Conservation (phyloP, 2,888 invertebrate genomes). For the Eristalinus sepulchralis region DNA sequence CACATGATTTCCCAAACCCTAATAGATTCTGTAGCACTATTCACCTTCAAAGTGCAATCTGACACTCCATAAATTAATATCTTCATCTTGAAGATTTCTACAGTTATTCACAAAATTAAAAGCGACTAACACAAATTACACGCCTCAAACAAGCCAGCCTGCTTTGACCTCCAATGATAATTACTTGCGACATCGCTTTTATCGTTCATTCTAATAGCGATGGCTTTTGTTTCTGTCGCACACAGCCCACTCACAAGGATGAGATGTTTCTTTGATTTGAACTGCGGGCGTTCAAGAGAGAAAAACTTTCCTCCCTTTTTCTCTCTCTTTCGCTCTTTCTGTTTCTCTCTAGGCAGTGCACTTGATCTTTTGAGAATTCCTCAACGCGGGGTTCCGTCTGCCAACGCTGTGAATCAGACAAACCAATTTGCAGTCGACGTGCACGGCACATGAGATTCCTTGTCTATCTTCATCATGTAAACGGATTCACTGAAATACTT, state of each 20-base stretch:
- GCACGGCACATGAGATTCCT: background rate
- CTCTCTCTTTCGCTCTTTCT: too few relatives aligned
- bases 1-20: background rate
- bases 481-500: conserved; percentile 8
- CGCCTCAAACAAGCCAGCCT: conserved; percentile 47
- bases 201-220: conserved; percentile 44
- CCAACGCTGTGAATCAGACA: conserved; percentile 3
- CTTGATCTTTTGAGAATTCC: background rate
- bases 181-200: conserved; percentile 66
- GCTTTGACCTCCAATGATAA: conserved; percentile 60
- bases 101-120: conserved; percentile 40
- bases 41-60: background rate
- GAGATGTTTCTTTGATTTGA: conserved; percentile 37
- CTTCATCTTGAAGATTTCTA: background rate
- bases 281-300: conserved; percentile 36
- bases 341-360: background rate
- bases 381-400: background rate
- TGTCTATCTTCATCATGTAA: conserved; percentile 2
- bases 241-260: conserved; percentile 37
- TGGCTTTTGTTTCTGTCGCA: background rate
- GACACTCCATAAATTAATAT: background rate
- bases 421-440: conserved; percentile 5
- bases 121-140: conserved; percentile 56
- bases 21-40: conserved; percentile 4
- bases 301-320: background rate